Evolutionary conservation across 2,888 invertebrate species (phyloP), one percentile per base, ranked within the genome.

Genomic region (Drosophila recens): DNA sequence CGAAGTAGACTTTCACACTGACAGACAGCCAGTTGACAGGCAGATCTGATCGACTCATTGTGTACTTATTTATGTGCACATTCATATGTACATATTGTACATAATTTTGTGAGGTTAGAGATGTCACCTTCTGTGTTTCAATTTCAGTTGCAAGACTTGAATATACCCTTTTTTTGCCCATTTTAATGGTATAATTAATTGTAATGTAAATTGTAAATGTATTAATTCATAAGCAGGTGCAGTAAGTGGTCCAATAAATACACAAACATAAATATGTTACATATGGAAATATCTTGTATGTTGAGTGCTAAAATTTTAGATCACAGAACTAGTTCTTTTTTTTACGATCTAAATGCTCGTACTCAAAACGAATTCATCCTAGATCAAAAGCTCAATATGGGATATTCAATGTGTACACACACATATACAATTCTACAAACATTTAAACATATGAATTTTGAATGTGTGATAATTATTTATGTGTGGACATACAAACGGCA

Each of bases 381-480:
- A 38, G n/a, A 17, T 15, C 27, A n/a, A 46, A 13, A 8, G 45
- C 17, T 49, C 34, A 49, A 17, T 9, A 51, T 34, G 5, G 5
- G 17, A 45, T 43, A 38, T 43, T 20, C 9, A n/a, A 38, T 6
- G 33, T 54, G 42, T 33, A 34, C 33, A 30, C 34, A n/a, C n/a
- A 15, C 33, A 30, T 38, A 15, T 36, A 23, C 9, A 34, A 30
- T 23, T 36, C 11, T 45, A 13, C 15, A 51, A 27, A 13, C 20
- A 17, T 40, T 58, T 34, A 38, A 53, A 56, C 33, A 56, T 27
- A 49, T 51, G 15, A 52, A 33, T 17, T 43, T 52, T 62, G 43
- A 17, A 36, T 65, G 56, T 67, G 49, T 38, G 65, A 67, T 65
- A 56, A 65, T 56, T 67, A 66, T 65, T 61, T 45, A 65, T 56